Percentiles rank a stretch among this genome's conserved stretches.
phyloP scores from a whole-genome alignment of 1,140 invertebrate genomes.

The Drosophila mojavensis region DNA sequence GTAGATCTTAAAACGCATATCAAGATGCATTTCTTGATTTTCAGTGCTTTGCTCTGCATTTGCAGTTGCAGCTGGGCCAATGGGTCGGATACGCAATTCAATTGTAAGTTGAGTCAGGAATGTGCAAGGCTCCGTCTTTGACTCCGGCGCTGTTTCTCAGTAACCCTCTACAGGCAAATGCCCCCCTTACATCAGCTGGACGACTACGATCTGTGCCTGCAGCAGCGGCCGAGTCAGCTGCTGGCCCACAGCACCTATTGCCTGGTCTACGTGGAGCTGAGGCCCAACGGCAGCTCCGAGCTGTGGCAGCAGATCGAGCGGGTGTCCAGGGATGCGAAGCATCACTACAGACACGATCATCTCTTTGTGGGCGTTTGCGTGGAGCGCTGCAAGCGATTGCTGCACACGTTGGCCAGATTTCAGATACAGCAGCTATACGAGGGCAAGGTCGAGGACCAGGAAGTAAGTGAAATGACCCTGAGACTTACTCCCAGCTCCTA shows the following conservation, averaged over 20 bases:
- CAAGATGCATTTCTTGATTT: slow-evolving; percentile 22
- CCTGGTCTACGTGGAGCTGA: slow-evolving; percentile 84
- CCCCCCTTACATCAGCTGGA: slow-evolving; percentile 84
- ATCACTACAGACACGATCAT: slow-evolving; percentile 85
- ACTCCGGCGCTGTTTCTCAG: slow-evolving; percentile 9
- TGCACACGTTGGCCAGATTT: slow-evolving; percentile 21
- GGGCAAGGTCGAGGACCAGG: slow-evolving; percentile 40
- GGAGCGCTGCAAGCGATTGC: slow-evolving; percentile 55
- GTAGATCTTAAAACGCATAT: slow-evolving; percentile 36
- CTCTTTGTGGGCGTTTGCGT: slow-evolving; percentile 85
- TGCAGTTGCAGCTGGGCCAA: background rate
- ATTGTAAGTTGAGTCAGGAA: slow-evolving; percentile 48
- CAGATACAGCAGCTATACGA: slow-evolving; percentile 35
- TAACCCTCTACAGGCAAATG: slow-evolving; percentile 79
- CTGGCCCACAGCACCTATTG: slow-evolving; percentile 80
- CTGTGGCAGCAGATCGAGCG: slow-evolving; percentile 84
- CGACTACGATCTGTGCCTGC: slow-evolving; percentile 84
- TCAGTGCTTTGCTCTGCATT: background rate
- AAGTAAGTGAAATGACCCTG: slow-evolving; percentile 22
- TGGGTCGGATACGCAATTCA: slow-evolving; percentile 39
- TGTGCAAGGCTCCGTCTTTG: background rate
- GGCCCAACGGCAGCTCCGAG: slow-evolving; percentile 56
- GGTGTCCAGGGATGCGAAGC: slow-evolving; percentile 83
- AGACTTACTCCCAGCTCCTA: background rate
- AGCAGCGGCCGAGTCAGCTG: slow-evolving; percentile 33